These are phyloP conservation scores for Hirtodrosophila confusa DNA, from an alignment of 2,888 invertebrate genomes.

Conservation along the genomic window DNA sequence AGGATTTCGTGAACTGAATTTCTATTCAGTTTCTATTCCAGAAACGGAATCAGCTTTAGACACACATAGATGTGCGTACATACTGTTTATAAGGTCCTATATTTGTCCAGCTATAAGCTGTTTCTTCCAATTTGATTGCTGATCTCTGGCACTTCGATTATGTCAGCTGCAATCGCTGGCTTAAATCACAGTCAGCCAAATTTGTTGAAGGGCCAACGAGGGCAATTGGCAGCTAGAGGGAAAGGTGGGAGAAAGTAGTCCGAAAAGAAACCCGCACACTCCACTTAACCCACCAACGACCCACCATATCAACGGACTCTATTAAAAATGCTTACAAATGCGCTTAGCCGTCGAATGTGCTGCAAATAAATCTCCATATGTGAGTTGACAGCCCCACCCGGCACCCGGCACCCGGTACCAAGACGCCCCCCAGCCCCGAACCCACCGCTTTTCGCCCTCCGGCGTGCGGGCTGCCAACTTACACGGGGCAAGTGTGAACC, in stretches of 20 bases:
- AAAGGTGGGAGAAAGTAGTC: neutral
- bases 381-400: slow-evolving; percentile 61
- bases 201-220: slow-evolving; percentile 45
- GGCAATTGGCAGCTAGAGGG: slow-evolving; percentile 40
- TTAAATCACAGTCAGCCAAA: slow-evolving; percentile 47
- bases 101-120: neutral
- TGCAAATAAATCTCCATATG: slow-evolving; percentile 76
- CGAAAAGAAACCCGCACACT: slow-evolving; percentile 1
- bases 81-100: no score
- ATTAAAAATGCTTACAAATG: slow-evolving; percentile 79
- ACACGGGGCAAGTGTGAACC: neutral
- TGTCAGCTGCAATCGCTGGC: slow-evolving; percentile 50
- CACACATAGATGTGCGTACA: no score
- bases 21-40: no score
- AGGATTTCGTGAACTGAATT: no score
- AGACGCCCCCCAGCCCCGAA: neutral
- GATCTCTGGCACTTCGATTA: slow-evolving; percentile 54
- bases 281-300: slow-evolving; percentile 49
- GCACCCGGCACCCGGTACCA: slow-evolving; percentile 1
- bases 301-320: slow-evolving; percentile 57
- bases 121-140: slow-evolving; percentile 40
- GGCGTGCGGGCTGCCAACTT: no score
- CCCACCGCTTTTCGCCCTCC: neutral
- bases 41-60: no score
- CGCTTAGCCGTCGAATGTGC: slow-evolving; percentile 63